phyloP scores from a whole-genome alignment of 2,113 vertebrate genomes.

The Thamnophis sirtalis region DNA sequence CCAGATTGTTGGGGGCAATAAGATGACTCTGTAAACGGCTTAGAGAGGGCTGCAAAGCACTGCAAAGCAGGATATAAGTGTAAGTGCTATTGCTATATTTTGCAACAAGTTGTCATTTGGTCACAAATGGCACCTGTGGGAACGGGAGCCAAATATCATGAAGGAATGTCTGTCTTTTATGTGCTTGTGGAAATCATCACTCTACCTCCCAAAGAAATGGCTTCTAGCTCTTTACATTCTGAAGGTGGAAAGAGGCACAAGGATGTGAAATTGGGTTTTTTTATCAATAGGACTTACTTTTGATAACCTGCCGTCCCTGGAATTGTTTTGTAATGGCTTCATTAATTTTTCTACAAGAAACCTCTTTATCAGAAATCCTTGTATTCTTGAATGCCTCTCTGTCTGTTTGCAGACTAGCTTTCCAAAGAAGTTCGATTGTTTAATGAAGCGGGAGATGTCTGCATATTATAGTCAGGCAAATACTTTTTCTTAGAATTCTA shows the following conservation, averaged over 20 bases:
- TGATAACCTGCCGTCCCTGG: neutral
- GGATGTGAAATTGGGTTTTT: neutral
- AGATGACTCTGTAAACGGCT: no score
- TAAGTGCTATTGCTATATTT: neutral
- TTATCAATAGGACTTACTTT: neutral
- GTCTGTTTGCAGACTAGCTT: neutral
- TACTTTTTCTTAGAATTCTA: neutral
- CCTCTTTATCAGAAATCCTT: neutral
- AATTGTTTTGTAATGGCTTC: neutral
- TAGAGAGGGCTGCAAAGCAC: no score
- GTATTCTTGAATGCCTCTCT: neutral
- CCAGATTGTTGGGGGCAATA: no score
- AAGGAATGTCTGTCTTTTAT: neutral
- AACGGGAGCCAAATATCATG: neutral
- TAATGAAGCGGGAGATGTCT: neutral
- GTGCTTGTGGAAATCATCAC: neutral
- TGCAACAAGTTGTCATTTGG: neutral
- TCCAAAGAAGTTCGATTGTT: neutral
- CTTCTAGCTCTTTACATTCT: neutral
- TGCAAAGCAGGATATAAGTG: no score
- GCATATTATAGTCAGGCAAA: neutral
- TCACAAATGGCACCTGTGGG: neutral
- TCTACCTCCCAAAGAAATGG: neutral
- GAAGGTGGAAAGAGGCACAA: neutral
- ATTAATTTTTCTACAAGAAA: neutral